A percentile compares a stretch with the other conserved stretches of the same genome.
Conservation (phyloP, 1,140 invertebrate genomes). For the Tetramorium alpestre region DNA sequence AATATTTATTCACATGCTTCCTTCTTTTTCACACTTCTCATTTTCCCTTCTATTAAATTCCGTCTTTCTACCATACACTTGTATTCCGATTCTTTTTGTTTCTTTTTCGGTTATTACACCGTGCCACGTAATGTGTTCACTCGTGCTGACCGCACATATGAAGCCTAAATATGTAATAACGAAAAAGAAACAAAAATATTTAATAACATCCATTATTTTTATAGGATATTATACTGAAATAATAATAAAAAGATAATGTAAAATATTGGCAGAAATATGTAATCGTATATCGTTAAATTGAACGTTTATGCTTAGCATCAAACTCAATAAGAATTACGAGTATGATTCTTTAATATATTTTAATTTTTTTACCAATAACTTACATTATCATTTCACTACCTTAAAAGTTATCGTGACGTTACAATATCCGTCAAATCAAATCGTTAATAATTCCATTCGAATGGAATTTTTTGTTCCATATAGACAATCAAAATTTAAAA, state of each 20-base stretch:
- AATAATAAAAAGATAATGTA: not conserved
- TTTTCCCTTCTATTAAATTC: not conserved
- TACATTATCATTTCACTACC: not conserved
- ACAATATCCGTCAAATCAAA: constrained; percentile 5
- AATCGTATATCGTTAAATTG: not conserved
- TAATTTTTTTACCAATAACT: constrained; percentile 9
- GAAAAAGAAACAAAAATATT: constrained; percentile 30
- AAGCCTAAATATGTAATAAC: constrained; percentile 55
- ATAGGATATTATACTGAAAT: constrained; percentile 3
- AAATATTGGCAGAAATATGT: not conserved
- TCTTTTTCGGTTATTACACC: constrained; percentile 35
- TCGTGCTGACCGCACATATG: constrained; percentile 19
- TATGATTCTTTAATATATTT: not conserved
- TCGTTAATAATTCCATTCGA: not conserved
- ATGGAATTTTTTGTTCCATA: not conserved
- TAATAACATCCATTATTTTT: not conserved
- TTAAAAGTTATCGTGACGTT: not conserved
- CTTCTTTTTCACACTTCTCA: constrained; percentile 52
- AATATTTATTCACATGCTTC: constrained; percentile 78
- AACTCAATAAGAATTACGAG: not conserved
- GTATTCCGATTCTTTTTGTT: constrained; percentile 11
- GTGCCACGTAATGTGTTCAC: constrained; percentile 33
- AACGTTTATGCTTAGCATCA: not conserved
- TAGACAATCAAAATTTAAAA: constrained; percentile 6
- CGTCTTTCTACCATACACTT: not conserved